Evolutionary conservation across 2,888 invertebrate genomes (phyloP), one percentile per base, ranked within the genome.

Genomic region (Nebria salina): DNA sequence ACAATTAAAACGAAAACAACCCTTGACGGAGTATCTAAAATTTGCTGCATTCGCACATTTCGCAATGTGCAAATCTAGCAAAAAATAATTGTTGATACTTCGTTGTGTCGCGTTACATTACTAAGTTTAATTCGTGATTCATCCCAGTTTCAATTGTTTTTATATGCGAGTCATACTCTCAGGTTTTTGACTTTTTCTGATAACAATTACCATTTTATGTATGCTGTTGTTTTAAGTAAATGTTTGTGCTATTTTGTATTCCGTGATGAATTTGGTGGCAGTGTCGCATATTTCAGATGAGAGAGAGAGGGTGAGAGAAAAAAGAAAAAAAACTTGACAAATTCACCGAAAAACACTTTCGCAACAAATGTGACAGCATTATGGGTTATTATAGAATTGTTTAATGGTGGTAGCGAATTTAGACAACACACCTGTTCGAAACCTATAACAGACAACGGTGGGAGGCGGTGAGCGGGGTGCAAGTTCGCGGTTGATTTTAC

Each of bases 371-470:
- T 81, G 81, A 81, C 81, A 81, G 76, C 65, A 81, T 81, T 81
- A 81, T 73, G 81, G 76, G 72, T 65, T 81, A 81, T 81, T 81
- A 54, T 54, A 81, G 81, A 76, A 76, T 72, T 76, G 81, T 76
- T 54, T 81, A 81, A 81, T 81, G 81, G 81, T 76, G 54, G 42
- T 76, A 65, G 66, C 76, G 76, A 76, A 81, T 79, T 41, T 82
- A 84, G 84, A 82, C 83, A 83, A 84, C 83, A 84, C 83, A 83
- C 84, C 83, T 83, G 83, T 83, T 81, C 77, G 70, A 25, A 70
- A 25, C 70, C 54, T 1, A 13, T 54, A 54, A 54, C 54, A 13
- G 8, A 54, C 54, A 54, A 34, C 66, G 15, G 66, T 66, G 15
- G 66, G 11, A 66, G 25, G 70, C 13, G 70, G 70, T 15, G 70